Conservation (phyloP, 2,113 vertebrate species). For the Ornithorhynchus anatinus region DNA sequence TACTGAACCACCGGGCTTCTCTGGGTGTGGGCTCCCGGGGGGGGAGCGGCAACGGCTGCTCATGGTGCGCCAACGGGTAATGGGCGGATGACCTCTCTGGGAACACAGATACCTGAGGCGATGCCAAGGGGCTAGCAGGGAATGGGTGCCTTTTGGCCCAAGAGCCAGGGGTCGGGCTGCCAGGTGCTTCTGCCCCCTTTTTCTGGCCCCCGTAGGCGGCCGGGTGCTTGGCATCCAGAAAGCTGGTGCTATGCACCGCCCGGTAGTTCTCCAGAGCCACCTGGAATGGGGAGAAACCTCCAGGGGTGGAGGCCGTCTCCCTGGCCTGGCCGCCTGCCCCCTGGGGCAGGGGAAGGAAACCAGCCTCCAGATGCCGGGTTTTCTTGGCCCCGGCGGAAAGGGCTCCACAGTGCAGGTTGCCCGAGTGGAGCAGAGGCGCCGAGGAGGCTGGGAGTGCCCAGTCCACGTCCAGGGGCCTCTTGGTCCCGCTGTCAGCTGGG, state of each 20-base stretch:
- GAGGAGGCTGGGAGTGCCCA: conserved; percentile 53
- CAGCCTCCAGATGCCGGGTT: conserved; percentile 43
- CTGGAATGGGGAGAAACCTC: conserved; percentile 15
- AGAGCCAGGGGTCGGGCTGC: conserved; percentile 50
- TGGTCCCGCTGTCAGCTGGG: conserved; percentile 56
- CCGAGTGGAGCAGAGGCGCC: not conserved
- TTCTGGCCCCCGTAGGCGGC: conserved; percentile 48
- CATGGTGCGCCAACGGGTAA: conserved; percentile 69
- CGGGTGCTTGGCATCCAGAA: conserved; percentile 66
- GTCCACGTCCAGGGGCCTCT: conserved; percentile 62
- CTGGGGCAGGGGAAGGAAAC: conserved; percentile 51
- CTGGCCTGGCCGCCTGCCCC: conserved; percentile 42
- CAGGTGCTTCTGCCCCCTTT: not conserved
- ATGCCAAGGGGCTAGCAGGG: conserved; percentile 15
- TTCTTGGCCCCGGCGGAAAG: conserved; percentile 43
- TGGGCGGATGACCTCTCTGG: conserved; percentile 62
- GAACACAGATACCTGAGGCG: conserved; percentile 61
- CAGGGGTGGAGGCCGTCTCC: conserved; percentile 18
- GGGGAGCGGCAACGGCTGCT: conserved; percentile 70
- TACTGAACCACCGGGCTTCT: conserved; percentile 42
- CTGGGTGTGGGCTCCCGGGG: conserved; percentile 65
- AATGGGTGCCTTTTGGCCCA: conserved; percentile 65
- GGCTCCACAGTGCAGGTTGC: conserved; percentile 39
- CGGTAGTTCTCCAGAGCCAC: conserved; percentile 50
- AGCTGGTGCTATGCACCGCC: not conserved